Evolutionary conservation across 2,797 vertebrate genomes (phyloP), one percentile per base, ranked within the genome.

Genomic region (Protosalanx chinensis): DNA sequence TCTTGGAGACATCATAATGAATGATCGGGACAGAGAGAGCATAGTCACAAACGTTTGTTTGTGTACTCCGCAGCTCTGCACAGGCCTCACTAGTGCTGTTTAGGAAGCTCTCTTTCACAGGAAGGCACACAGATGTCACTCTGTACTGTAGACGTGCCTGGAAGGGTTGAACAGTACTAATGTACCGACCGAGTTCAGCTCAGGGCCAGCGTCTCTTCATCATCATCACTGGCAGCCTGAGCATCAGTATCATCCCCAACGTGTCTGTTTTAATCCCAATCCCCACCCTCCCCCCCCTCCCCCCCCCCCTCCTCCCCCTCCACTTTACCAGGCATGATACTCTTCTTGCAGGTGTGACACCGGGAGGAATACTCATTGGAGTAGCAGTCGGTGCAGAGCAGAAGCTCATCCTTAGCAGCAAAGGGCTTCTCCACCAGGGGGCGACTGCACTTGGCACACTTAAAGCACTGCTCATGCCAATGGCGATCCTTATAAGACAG

Each of bases 381-480:
- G 73, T 96, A 93, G 78, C 97, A 99, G 66, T 96, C 95, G 0
- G 94, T 97, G 78, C 98, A 98, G 64, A 98, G 91, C 81, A 98
- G 83, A 76, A 92, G 84, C 62, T 98, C 94, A 0, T 98, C 95
- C 89, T 98, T 98, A 85, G 93, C 94, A n/a, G 94, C 93, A 72
- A 98, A 98, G 0, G 97, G 93, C 80, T 98, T 98, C 86, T 98
- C 98, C 82, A 94, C 95, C 82, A 98, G 88, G 0, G 96, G 95
- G 57, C 90, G 88, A 70, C 85, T 87, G 83, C 97, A 98, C 83
- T 94, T 96, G 82, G 90, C 92, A 78, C 97, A 98, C 32, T 90
- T 95, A 90, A 98, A 99, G 85, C 98, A 99, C 2, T 88, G 74
- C 73, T 98, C 95, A 0, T 98, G 98, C 97, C 96, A 99, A 84